phyloP scores from a whole-genome alignment of 2,888 invertebrate genomes.

The Macrosoma leucophasiata region DNA sequence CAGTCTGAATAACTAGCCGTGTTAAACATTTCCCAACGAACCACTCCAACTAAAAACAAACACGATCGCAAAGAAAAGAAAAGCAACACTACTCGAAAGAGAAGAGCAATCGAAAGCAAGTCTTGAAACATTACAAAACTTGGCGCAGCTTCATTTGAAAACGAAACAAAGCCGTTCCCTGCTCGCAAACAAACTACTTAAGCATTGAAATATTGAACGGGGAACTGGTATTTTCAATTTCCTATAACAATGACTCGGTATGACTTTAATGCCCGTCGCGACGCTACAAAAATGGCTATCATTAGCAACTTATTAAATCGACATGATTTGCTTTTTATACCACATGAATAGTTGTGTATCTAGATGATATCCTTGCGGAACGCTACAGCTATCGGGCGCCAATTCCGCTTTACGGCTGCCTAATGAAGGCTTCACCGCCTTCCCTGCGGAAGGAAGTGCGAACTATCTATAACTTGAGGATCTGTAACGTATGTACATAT shows the following conservation, averaged over 20 bases:
- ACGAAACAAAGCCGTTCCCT: slow-evolving; percentile 40
- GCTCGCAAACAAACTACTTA: slow-evolving; percentile 46
- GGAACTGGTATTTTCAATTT: slow-evolving; percentile 38
- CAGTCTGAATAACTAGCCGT: slow-evolving; percentile 18
- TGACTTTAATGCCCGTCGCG: slow-evolving; percentile 25
- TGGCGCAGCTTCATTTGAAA: slow-evolving; percentile 39
- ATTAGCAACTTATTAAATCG: slow-evolving; percentile 31
- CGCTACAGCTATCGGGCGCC: slow-evolving; percentile 29
- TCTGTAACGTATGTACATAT: no score
- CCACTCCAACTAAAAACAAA: slow-evolving; percentile 35
- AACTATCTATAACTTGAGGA: slow-evolving; percentile 7
- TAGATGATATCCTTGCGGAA: slow-evolving; percentile 30
- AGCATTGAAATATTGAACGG: slow-evolving; percentile 42
- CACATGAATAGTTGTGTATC: slow-evolving; percentile 20
- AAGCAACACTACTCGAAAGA: slow-evolving; percentile 30
- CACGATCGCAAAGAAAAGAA: slow-evolving; percentile 29
- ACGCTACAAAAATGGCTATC: slow-evolving; percentile 29
- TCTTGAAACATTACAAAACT: slow-evolving; percentile 31
- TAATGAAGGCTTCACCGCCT: slow-evolving; percentile 45
- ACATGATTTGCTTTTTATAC: slow-evolving; percentile 11
- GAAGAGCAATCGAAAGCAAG: slow-evolving; percentile 38
- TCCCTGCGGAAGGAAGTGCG: slow-evolving; percentile 21
- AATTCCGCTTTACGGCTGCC: slow-evolving; percentile 37
- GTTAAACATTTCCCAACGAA: slow-evolving; percentile 24
- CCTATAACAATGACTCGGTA: slow-evolving; percentile 36